These are phyloP conservation scores for Alentia gelatinosa DNA, from an alignment of 2,888 invertebrate species.

Conservation along the genomic window DNA sequence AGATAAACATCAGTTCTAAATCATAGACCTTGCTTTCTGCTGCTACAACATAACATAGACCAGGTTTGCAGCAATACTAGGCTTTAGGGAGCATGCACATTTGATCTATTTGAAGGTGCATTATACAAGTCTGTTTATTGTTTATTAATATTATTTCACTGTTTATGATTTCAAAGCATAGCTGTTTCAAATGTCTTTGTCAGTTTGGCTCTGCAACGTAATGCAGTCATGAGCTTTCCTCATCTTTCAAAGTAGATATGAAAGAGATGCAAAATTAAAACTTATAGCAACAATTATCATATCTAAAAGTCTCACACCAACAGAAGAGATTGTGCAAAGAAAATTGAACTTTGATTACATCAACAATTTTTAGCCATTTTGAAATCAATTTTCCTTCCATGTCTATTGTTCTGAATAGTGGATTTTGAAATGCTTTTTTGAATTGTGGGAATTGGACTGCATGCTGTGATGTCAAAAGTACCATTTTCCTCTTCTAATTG, in stretches of 20 bases:
- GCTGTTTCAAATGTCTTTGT: background rate
- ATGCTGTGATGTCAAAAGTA: too few relatives aligned
- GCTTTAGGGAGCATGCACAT: background rate
- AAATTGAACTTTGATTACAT: background rate
- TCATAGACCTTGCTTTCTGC: too few relatives aligned
- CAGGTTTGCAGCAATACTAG: too few relatives aligned
- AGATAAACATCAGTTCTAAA: too few relatives aligned
- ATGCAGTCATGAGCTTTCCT: too few relatives aligned
- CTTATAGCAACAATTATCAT: background rate
- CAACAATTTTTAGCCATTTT: background rate
- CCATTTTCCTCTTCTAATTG: too few relatives aligned
- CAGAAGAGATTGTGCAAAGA: background rate
- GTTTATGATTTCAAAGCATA: background rate
- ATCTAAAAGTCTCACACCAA: background rate
- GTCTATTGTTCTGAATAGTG: background rate
- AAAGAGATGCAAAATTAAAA: background rate
- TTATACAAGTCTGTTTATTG: background rate
- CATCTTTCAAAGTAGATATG: background rate
- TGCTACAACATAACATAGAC: too few relatives aligned
- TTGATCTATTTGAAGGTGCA: background rate
- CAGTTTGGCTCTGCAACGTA: background rate
- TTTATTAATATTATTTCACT: background rate
- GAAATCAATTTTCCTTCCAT: conserved; percentile 5
- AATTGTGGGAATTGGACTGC: too few relatives aligned
- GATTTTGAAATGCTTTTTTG: background rate